A percentile compares a stretch with the other conserved stretches of the same genome.
These are phyloP conservation scores for Melanotaenia maccullochi DNA, from an alignment of 2,797 vertebrate species.

Conservation along the genomic window DNA sequence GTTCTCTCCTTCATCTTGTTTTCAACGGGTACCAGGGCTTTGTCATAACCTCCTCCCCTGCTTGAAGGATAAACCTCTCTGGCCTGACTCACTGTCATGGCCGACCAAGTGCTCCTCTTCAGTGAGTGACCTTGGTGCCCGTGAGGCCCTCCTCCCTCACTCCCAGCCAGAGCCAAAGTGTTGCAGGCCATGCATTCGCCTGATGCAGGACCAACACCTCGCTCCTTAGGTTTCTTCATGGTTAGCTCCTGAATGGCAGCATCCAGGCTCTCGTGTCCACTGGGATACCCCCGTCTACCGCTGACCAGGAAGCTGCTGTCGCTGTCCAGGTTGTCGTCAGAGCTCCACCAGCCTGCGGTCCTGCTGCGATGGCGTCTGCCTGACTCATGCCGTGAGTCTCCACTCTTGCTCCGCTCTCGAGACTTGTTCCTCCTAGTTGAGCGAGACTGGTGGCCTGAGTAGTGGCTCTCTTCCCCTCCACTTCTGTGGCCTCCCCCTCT, in stretches of 20 bases:
- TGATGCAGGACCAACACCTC: slow-evolving; percentile 73
- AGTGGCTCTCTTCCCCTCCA: slow-evolving; percentile 84
- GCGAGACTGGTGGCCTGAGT: slow-evolving; percentile 89
- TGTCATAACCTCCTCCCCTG: slow-evolving; percentile 85
- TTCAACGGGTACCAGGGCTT: slow-evolving; percentile 93
- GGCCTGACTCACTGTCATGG: slow-evolving; percentile 98
- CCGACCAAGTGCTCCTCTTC: slow-evolving; percentile 97
- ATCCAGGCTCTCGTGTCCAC: slow-evolving; percentile 90
- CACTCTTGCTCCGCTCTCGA: slow-evolving; percentile 86
- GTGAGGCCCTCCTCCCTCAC: slow-evolving; percentile 78
- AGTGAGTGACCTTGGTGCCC: slow-evolving; percentile 85
- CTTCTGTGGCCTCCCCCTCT: slow-evolving; percentile 81
- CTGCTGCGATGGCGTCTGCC: slow-evolving; percentile 84
- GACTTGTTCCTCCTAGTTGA: slow-evolving; percentile 83
- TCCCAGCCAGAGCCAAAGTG: slow-evolving; percentile 91
- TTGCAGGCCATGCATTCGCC: slow-evolving; percentile 95
- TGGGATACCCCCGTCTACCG: slow-evolving; percentile 75
- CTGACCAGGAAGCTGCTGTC: slow-evolving; percentile 95
- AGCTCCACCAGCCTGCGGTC: slow-evolving; percentile 98
- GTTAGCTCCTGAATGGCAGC: slow-evolving; percentile 97
- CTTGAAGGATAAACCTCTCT: slow-evolving; percentile 92
- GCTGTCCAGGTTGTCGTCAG: slow-evolving; percentile 98
- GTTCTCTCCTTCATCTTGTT: slow-evolving; percentile 91
- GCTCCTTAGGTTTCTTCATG: slow-evolving; percentile 90
- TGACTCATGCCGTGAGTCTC: slow-evolving; percentile 81